Base-by-base conservation (phyloP, 2,888 invertebrate species). In the Ectemnius cavifrons region DNA sequence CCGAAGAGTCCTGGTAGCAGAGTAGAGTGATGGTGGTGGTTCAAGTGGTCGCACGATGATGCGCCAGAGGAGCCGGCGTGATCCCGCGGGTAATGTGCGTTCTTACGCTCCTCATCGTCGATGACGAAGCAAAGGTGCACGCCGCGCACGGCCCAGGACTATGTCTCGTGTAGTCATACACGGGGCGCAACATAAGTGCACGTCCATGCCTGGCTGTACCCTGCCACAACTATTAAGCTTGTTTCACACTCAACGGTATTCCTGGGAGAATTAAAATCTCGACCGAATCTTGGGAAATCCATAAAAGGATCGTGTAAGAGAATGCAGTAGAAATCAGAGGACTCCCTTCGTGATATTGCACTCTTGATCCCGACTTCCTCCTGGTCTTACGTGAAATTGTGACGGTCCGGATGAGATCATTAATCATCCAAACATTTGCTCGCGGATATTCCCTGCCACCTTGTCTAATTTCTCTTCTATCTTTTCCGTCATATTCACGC, bases 111-210 rank as follows among this genome's bases (percentile, higher is more conserved):
- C 81, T 83, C 84, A 84, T 81, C 80, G 72, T 80, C 81, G 75
- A 84, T 88, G 87, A 88, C 87, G 81, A 76, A 78, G 87, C 87
- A 77, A 86, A 86, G 84, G 78, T 76, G 73, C 79, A 75, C 67
- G 75, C 79, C 78, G 74, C 37, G 37, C 77, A 72, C 78, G 82
- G 37, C 74, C 60, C 77, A 63, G 74, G 75, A 80, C 73, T 75
- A 66, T 76, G 70, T 72, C 75, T 69, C 73, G 66, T 69, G 61
- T 61, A 78, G 79, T 71, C 78, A 74, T 78, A 76, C 73, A 63
- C 37, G 37, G 37, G 11, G 68, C 75, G 77, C 77, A 62, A 77
- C 81, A 70, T 70, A 71, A 70, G 70, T 49, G 52, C 46, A 37
- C 63, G 52, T 13, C 47, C 61, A 16, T 5, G 16, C 52, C 52